Evolutionary conservation across 2,888 invertebrate genomes (phyloP), one percentile per base, ranked within the genome.

Genomic region (Ischnus inquisitorius): DNA sequence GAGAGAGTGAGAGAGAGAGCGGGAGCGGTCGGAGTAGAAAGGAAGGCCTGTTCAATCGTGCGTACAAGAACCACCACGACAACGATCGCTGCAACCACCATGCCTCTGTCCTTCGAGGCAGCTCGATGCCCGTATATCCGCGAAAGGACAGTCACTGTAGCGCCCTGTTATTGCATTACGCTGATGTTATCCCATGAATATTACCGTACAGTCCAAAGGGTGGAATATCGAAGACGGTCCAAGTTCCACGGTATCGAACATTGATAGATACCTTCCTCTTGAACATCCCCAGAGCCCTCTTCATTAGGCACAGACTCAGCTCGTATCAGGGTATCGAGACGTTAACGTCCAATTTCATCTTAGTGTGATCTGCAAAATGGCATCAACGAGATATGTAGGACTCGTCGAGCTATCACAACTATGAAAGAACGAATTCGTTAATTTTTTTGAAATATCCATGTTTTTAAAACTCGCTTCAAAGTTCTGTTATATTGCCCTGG

Each of bases 31-130:
- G 79, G 57, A 65, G 80, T 51, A 67, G 78, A 72, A 77, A 68
- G 77, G 64, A 72, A 80, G 69, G 67, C 77, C 46, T 64, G 85
- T 74, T 76, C 79, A 74, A 79, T 79, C 76, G 83, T 68, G 85
- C 81, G 69, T 79, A 72, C 60, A 46, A 72, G 68, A 74, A 60
- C 79, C 75, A 79, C 57, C 54, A 77, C 60, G 54, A 62, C 72
- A 10, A 72, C 71, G 4, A 60, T 16, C 41, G 46, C 43, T 60
- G 25, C 57, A 68, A 57, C 67, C 67, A 54, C 68, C 77, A 67
- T 28, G 60, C 22, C 19, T 48, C 69, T 19, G 68, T 78, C 60
- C 69, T 69, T 78, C 46, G n/a, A 62, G 16, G n/a, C 62, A 25
- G 46, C 81, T 78, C 78, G 81, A 84, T 78, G 57, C 74, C 41